phyloP scores from a whole-genome alignment of 2,888 invertebrate species.

The Apoda limacodes region DNA sequence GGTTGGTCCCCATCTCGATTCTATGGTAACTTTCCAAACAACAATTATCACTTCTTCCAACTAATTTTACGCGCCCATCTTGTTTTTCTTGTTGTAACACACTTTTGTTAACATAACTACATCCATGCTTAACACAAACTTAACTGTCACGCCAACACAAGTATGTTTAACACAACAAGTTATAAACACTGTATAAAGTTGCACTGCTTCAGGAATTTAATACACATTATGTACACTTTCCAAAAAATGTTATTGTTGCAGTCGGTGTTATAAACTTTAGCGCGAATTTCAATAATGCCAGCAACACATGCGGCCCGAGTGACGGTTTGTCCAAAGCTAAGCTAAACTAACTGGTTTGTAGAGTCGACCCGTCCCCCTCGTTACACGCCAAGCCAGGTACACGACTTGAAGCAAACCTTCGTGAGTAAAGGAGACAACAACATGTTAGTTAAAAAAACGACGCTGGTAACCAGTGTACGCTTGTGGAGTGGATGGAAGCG shows the following conservation, averaged over 20 bases:
- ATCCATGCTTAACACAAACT: slow-evolving; percentile 35
- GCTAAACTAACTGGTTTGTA: slow-evolving; percentile 16
- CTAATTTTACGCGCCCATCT: slow-evolving; percentile 52
- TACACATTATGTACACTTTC: slow-evolving; percentile 8
- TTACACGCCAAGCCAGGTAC: not conserved
- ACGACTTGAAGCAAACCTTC: not conserved
- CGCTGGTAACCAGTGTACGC: too few relatives aligned
- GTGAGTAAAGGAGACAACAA: slow-evolving; percentile 31
- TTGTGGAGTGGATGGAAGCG: too few relatives aligned
- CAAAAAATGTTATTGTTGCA: too few relatives aligned
- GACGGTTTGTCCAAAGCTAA: slow-evolving; percentile 57
- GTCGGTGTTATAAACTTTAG: slow-evolving; percentile 52
- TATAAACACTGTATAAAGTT: slow-evolving; percentile 26
- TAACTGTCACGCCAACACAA: slow-evolving; percentile 37
- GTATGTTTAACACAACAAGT: slow-evolving; percentile 28
- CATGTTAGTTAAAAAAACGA: too few relatives aligned
- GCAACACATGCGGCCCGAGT: slow-evolving; percentile 36
- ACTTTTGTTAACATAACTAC: not conserved
- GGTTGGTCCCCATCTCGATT: slow-evolving; percentile 48
- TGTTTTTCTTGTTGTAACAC: slow-evolving; percentile 18
- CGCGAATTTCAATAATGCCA: slow-evolving; percentile 35
- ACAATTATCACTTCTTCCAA: slow-evolving; percentile 33
- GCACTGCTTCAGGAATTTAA: slow-evolving; percentile 9
- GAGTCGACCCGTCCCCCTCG: slow-evolving; percentile 1
- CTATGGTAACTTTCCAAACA: slow-evolving; percentile 48